Conservation (phyloP, 2,797 vertebrate genomes). For the Pempheris klunzingeri region DNA sequence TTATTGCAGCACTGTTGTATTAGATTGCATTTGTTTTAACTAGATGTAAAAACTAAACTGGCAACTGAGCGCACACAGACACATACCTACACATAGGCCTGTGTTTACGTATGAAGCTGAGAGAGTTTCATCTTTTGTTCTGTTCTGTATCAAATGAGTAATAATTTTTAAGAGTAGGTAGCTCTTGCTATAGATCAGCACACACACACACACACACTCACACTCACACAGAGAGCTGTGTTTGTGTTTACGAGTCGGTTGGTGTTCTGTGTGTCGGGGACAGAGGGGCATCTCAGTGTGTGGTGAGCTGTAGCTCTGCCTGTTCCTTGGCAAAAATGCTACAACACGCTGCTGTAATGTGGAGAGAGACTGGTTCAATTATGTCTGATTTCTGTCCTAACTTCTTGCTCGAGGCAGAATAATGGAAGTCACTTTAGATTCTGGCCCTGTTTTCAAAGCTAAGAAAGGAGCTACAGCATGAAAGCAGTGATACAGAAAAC, state of each 20-base stretch:
- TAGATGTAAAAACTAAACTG: no score
- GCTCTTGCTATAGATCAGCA: constrained; percentile 11
- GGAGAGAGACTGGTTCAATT: constrained; percentile 33
- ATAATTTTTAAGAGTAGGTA: background rate
- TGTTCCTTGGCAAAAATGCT: constrained; percentile 9
- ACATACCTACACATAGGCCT: background rate
- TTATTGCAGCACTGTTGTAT: no score
- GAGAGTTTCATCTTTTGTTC: background rate
- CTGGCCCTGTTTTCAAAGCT: constrained; percentile 22
- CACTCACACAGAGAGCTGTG: no score
- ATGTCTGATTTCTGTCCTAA: constrained; percentile 40
- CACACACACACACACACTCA: constrained; percentile 15
- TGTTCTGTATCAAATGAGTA: background rate
- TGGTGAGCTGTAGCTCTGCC: background rate
- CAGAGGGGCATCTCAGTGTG: constrained; percentile 20
- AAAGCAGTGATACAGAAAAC: background rate
- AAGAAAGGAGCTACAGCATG: constrained; percentile 2
- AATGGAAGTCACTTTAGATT: constrained; percentile 37
- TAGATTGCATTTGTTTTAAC: no score
- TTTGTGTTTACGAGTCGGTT: constrained; percentile 5
- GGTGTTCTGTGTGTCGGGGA: constrained; percentile 15
- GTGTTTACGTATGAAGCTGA: no score
- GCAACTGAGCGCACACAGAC: background rate
- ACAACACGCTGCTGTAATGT: background rate
- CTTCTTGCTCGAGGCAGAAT: constrained; percentile 20